A percentile compares a stretch with the other conserved stretches of the same genome.
Conservation (phyloP, 2,797 vertebrate genomes). For the Moxostoma hubbsi region DNA sequence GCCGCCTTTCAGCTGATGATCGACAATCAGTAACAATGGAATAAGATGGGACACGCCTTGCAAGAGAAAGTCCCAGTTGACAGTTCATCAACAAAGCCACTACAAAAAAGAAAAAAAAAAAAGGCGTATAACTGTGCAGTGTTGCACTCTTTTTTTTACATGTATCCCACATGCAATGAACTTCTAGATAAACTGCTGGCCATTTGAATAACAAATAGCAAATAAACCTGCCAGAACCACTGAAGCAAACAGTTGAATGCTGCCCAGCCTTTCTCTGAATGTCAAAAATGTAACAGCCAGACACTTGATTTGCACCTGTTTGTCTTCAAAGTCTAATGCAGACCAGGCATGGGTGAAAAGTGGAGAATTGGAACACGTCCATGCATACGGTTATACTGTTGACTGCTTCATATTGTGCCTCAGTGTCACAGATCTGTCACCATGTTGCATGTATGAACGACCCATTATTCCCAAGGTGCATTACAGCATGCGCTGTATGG, state of each 20-base stretch:
- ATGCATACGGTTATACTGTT: background rate
- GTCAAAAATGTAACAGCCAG: constrained; percentile 24
- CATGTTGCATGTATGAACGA: constrained; percentile 15
- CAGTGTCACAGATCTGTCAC: background rate
- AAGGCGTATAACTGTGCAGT: constrained; percentile 1
- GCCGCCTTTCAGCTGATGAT: constrained; percentile 82
- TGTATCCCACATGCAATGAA: constrained; percentile 4
- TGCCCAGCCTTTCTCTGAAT: background rate
- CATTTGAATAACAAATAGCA: constrained; percentile 2
- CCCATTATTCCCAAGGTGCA: constrained; percentile 11
- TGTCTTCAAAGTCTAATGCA: background rate
- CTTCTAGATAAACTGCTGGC: constrained; percentile 11
- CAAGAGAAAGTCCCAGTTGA: constrained; percentile 22
- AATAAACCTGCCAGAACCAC: constrained; percentile 22
- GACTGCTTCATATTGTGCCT: constrained; percentile 17
- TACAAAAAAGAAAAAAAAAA: background rate
- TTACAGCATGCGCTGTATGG: constrained; percentile 5
- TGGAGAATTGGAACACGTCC: background rate
- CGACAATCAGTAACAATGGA: constrained; percentile 46
- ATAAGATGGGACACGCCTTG: background rate
- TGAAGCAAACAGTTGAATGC: background rate
- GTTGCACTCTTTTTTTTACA: constrained; percentile 23
- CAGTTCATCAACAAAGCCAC: background rate
- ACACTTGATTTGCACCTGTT: background rate
- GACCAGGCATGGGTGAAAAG: background rate